Conservation (phyloP, 1,140 invertebrate genomes). For the Armadillidium nasatum region DNA sequence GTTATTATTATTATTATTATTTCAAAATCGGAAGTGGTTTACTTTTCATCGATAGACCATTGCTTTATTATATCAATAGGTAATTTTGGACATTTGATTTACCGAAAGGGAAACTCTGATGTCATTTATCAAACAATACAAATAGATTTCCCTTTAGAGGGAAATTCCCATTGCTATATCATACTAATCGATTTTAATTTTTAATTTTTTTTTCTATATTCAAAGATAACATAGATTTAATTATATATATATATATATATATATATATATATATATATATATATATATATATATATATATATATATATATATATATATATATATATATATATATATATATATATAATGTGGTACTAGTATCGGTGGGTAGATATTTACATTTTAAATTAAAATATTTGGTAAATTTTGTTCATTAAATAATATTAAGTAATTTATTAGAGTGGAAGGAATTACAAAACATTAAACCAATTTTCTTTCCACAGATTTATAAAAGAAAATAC, state of each 20-base stretch:
- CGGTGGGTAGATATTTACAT: background rate
- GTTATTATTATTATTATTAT: background rate
- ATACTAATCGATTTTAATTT: background rate
- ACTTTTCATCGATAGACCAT: background rate
- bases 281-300: constrained; percentile 6
- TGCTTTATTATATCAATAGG: background rate
- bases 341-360: too few relatives aligned
- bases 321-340: too few relatives aligned
- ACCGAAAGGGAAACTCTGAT: background rate
- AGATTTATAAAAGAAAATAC: too few relatives aligned
- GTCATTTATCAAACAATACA: background rate
- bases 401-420: background rate
- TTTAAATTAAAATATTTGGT: background rate
- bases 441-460: background rate
- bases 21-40: background rate
- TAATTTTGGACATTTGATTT: background rate
- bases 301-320: too few relatives aligned
- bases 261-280: background rate
- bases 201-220: background rate
- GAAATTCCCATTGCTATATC: background rate
- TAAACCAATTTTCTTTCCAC: too few relatives aligned
- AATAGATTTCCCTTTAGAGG: background rate
- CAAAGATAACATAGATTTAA: background rate
- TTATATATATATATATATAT: constrained; percentile 1
- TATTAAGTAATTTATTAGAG: background rate